Percentiles rank a stretch among this genome's conserved stretches.
phyloP scores from a whole-genome alignment of 2,797 vertebrate species.

The Propithecus deckenii region DNA sequence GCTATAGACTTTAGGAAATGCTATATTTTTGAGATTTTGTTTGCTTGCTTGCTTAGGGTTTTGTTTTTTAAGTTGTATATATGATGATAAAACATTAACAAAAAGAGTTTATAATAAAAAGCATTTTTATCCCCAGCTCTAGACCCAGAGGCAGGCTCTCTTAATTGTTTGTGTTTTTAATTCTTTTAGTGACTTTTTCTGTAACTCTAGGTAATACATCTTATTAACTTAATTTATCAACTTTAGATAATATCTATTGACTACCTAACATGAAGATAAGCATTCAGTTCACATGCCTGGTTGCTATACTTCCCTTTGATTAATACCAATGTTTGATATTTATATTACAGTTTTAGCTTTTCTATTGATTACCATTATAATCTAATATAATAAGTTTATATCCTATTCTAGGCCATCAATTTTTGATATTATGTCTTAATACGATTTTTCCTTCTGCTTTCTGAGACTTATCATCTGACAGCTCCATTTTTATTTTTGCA shows the following conservation, averaged over 20 bases:
- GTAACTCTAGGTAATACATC: background rate
- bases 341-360: background rate
- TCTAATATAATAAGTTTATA: background rate
- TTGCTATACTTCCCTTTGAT: background rate
- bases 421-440: background rate
- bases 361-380: background rate
- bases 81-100: background rate
- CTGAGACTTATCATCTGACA: background rate
- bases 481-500: background rate
- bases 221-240: slow-evolving; percentile 1
- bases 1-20: background rate
- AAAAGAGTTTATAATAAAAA: background rate
- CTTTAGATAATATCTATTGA: background rate
- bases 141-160: background rate
- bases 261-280: background rate
- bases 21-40: background rate
- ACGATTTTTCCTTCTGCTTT: slow-evolving; percentile 4
- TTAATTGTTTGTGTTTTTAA: background rate
- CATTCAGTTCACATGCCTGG: background rate
- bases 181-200: background rate
- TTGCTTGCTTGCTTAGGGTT: background rate
- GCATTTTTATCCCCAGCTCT: background rate
- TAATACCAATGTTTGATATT: background rate
- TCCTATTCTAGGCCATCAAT: background rate
- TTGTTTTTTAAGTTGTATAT: background rate